Conservation (phyloP, 2,113 vertebrate genomes). For the Ptilonorhynchus violaceus region DNA sequence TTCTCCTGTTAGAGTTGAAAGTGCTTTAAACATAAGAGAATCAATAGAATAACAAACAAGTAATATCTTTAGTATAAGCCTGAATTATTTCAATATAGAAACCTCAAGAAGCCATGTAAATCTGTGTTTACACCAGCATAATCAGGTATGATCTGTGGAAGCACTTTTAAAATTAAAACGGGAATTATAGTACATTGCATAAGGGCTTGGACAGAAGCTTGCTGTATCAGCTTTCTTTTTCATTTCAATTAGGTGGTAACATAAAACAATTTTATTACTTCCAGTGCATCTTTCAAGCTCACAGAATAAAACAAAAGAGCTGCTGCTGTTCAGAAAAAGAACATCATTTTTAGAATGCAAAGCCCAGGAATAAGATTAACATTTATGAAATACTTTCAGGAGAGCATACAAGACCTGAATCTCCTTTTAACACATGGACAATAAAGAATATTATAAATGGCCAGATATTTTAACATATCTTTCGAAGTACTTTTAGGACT, state of each 20-base stretch:
- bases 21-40: background rate
- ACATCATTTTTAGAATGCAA: fast-evolving
- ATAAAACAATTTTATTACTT: background rate
- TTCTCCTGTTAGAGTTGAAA: background rate
- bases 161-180: slow-evolving; percentile 15
- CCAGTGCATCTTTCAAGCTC: background rate
- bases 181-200: background rate
- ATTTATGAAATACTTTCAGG: background rate
- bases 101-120: background rate
- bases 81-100: background rate
- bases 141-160: background rate
- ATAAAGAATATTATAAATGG: background rate
- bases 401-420: background rate
- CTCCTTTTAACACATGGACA: background rate
- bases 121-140: background rate
- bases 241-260: background rate
- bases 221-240: background rate
- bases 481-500: background rate
- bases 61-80: background rate
- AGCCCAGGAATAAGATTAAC: background rate
- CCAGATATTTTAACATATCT: background rate
- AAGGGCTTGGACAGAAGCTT: background rate
- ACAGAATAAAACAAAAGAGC: background rate
- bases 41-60: background rate
- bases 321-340: background rate